Percentiles rank a stretch among this genome's conserved stretches.
Conservation (phyloP, 2,888 invertebrate species). For the Escarpia spicata region DNA sequence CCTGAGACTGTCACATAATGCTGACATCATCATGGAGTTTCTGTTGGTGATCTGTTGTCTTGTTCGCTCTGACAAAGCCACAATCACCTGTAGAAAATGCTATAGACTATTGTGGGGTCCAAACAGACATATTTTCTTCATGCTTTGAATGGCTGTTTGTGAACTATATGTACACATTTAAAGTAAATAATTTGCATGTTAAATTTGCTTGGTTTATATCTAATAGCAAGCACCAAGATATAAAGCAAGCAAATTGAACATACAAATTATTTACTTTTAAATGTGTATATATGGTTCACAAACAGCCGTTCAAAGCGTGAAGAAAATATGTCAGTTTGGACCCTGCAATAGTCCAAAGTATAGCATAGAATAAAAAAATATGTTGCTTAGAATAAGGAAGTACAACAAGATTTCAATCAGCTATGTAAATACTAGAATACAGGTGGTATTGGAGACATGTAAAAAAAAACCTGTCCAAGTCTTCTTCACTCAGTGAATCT, state of each 20-base stretch:
- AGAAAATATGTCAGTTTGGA: background rate
- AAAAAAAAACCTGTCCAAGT: slow-evolving; percentile 48
- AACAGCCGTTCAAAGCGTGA: background rate
- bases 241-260: background rate
- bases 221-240: background rate
- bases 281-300: background rate
- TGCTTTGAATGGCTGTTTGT: too few species aligned
- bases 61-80: slow-evolving; percentile 62
- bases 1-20: slow-evolving; percentile 65
- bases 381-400: background rate
- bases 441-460: background rate
- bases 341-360: background rate
- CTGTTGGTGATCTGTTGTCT: slow-evolving; percentile 65
- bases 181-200: background rate
- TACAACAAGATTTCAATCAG: background rate
- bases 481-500: slow-evolving; percentile 59
- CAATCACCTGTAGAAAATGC: slow-evolving; percentile 56
- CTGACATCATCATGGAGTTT: slow-evolving; percentile 67
- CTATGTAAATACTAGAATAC: background rate
- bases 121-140: too few species aligned
- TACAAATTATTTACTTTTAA: background rate
- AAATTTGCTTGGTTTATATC: background rate
- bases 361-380: background rate
- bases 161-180: too few species aligned
- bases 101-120: too few species aligned